Base-by-base conservation (phyloP, 2,113 vertebrate genomes). In the Lucifuga dentata region DNA sequence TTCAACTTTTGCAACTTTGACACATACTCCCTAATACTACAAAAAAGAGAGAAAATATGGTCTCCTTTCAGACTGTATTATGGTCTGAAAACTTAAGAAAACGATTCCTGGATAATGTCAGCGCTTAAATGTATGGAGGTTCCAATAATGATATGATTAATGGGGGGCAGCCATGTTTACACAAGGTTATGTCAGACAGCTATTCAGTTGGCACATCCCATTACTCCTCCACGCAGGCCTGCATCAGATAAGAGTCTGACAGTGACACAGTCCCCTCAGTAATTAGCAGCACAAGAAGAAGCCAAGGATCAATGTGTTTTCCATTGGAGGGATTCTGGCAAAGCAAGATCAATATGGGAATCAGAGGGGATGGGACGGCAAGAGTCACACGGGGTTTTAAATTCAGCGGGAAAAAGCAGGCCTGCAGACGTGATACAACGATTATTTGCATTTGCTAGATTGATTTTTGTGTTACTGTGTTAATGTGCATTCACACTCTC, bases 241-340 rank as follows among this genome's bases (percentile, higher is more conserved):
- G 60, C 60, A 87, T 91, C 86, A 86, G 88, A 89, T 87, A 85
- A 84, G 63, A 44, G 64, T 63, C 68, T 53, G 76, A 86, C 86
- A 86, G 84, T 76, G 80, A 90, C 89, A 85, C 84, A 58, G 84
- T 84, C 84, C 76, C 84, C 78, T 80, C 82, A 75, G 86, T 90
- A 90, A 91, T 91, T 91, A 91, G 86, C 85, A 77, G 86, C 74
- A 85, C 85, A 76, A 77, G 74, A 66, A 78, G 85, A 56, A 86
- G 76, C 82, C 84, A 80, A 75, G 78, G 85, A 88, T 91, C 88
- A 86, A 90, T 88, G 80, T 68, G 78, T 81, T 90, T 84, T 88
- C 80, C 67, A 80, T 64, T 68, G 79, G 76, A 80, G 62, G 76
- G 76, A 81, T 79, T 79, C 76, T 72, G 67, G 76, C 67, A 80